Percentiles rank a stretch among this genome's conserved stretches.
These are phyloP conservation scores for Vulpes lagopus DNA, from an alignment of 2,113 vertebrate species.

Conservation along the genomic window DNA sequence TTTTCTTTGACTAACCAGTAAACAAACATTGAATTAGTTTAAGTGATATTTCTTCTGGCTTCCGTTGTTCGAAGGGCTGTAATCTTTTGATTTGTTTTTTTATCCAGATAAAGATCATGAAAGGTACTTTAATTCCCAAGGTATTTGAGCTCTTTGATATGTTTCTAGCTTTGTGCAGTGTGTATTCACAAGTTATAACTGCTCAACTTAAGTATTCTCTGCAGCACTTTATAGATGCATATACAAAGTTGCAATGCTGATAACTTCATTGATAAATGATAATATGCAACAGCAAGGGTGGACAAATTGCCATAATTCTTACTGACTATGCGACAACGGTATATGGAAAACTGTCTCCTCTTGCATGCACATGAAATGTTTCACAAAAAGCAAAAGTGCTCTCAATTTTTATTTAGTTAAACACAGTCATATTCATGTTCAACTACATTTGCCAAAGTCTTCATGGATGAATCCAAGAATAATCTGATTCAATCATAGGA, in stretches of 20 bases:
- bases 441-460: not conserved
- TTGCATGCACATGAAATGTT: not conserved
- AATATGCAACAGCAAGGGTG: constrained; percentile 17
- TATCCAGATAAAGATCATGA: constrained; percentile 10
- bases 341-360: not conserved
- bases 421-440: not conserved
- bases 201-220: constrained; percentile 48
- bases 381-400: not conserved
- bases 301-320: not conserved
- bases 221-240: constrained; percentile 72
- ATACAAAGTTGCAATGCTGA: constrained; percentile 68
- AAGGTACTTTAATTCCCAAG: not conserved
- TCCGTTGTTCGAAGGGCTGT: not conserved
- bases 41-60: constrained; percentile 1
- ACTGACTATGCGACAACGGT: not conserved
- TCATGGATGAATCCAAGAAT: constrained; percentile 12
- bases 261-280: constrained; percentile 64
- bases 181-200: constrained; percentile 33
- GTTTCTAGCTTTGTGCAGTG: not conserved
- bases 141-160: not conserved
- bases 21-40: not conserved
- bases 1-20: not conserved
- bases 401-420: constrained; percentile 25
- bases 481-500: not conserved
- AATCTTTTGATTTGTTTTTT: constrained; percentile 34